These are phyloP conservation scores for Intellagama lesueurii DNA, from an alignment of 2,797 vertebrate species.

Conservation along the genomic window DNA sequence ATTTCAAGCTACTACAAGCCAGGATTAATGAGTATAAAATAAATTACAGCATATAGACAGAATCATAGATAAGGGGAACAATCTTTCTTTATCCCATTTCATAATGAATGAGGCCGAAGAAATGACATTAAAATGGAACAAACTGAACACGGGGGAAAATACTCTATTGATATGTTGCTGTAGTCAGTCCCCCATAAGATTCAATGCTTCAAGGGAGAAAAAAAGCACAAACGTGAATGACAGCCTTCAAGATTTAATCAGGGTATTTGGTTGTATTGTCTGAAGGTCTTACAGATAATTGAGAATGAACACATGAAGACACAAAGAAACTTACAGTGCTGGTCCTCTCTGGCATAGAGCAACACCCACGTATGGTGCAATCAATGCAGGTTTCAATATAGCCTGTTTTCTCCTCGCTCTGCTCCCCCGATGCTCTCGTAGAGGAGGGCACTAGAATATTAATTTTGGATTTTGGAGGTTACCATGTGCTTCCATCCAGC, in stretches of 20 bases:
- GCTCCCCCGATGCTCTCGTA: neutral
- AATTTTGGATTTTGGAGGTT: neutral
- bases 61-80: accelerated
- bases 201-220: neutral
- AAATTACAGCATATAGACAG: neutral
- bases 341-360: neutral
- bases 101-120: neutral
- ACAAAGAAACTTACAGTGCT: neutral
- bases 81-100: slow-evolving; percentile 7
- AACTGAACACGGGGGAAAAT: slow-evolving; percentile 5
- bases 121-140: slow-evolving; percentile 24
- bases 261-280: neutral
- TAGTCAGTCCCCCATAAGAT: neutral
- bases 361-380: neutral
- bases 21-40: neutral
- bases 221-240: neutral
- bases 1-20: neutral
- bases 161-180: neutral
- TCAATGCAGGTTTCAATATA: neutral
- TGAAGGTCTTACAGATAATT: neutral
- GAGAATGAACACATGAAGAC: neutral
- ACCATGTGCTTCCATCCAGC: neutral
- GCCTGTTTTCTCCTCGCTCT: neutral
- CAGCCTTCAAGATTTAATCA: neutral
- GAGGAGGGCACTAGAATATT: neutral